phyloP scores from a whole-genome alignment of 2,888 invertebrate genomes.

The Apotomis betuletana region DNA sequence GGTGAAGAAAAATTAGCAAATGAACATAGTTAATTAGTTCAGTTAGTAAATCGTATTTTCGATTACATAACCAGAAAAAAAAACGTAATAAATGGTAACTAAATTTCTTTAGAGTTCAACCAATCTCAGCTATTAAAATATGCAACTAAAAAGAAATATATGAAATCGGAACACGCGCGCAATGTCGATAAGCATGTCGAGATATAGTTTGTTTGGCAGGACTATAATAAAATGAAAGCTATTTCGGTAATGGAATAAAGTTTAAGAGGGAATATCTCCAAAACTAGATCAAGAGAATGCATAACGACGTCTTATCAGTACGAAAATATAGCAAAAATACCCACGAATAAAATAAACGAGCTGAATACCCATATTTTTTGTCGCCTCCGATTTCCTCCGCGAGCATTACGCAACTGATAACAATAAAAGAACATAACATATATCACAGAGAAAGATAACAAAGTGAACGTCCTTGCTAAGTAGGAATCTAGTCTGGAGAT shows the following conservation, averaged over 20 bases:
- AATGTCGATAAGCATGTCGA: too few species aligned
- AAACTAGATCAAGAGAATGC: not conserved
- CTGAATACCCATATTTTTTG: conserved; percentile 34
- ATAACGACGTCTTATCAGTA: conserved; percentile 11
- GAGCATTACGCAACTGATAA: conserved; percentile 40
- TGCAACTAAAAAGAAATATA: too few species aligned
- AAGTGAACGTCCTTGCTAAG: conserved; percentile 38
- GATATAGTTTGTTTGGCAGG: too few species aligned
- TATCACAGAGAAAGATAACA: conserved; percentile 38
- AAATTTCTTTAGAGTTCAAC: too few species aligned
- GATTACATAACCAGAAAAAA: too few species aligned
- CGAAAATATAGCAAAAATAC: conserved; percentile 22
- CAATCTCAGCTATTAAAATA: too few species aligned
- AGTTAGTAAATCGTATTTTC: too few species aligned
- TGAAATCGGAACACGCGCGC: too few species aligned
- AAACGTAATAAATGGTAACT: too few species aligned
- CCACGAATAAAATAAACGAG: conserved; percentile 35
- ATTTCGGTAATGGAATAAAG: not conserved
- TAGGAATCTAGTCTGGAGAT: conserved; percentile 36
- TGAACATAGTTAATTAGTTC: too few species aligned
- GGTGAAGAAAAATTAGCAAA: too few species aligned
- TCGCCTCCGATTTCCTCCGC: conserved; percentile 32
- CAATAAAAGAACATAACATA: conserved; percentile 41
- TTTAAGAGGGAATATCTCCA: not conserved
- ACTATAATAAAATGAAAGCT: too few species aligned